phyloP scores from a whole-genome alignment of 2,888 invertebrate genomes.

The Parthenolecanium corni region DNA sequence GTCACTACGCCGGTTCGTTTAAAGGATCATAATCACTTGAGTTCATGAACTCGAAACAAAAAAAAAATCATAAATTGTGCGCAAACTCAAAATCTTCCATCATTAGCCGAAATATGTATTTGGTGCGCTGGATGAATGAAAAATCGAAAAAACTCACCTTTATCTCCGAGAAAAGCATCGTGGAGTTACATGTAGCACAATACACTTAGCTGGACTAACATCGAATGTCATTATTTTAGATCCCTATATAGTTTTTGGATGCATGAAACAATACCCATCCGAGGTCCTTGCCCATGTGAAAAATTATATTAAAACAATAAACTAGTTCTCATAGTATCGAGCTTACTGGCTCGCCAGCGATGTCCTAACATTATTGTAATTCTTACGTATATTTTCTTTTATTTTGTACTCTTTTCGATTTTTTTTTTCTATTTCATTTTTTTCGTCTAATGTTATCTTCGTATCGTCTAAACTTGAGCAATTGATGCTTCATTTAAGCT shows the following conservation, averaged over 20 bases:
- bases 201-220: slow-evolving; percentile 13
- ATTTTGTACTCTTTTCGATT: neutral
- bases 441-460: too few species aligned
- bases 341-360: neutral
- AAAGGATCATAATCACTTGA: too few species aligned
- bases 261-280: slow-evolving; percentile 1
- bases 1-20: too few species aligned
- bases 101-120: too few species aligned
- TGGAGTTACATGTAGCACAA: slow-evolving; percentile 1
- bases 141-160: too few species aligned
- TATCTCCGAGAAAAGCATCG: slow-evolving; percentile 1
- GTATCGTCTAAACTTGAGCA: too few species aligned
- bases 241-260: slow-evolving; percentile 26
- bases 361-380: slow-evolving; percentile 6
- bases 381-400: slow-evolving; percentile 1
- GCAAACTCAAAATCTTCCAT: too few species aligned
- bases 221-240: slow-evolving; percentile 18
- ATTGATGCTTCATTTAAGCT: too few species aligned
- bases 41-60: too few species aligned
- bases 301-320: slow-evolving; percentile 21
- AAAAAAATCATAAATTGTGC: too few species aligned
- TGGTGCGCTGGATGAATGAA: too few species aligned
- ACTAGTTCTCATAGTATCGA: slow-evolving; percentile 23
- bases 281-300: slow-evolving; percentile 14
- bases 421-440: too few species aligned